Evolutionary conservation across 2,888 invertebrate species (phyloP), one percentile per base, ranked within the genome.

Genomic region (Adelphocoris suturalis): DNA sequence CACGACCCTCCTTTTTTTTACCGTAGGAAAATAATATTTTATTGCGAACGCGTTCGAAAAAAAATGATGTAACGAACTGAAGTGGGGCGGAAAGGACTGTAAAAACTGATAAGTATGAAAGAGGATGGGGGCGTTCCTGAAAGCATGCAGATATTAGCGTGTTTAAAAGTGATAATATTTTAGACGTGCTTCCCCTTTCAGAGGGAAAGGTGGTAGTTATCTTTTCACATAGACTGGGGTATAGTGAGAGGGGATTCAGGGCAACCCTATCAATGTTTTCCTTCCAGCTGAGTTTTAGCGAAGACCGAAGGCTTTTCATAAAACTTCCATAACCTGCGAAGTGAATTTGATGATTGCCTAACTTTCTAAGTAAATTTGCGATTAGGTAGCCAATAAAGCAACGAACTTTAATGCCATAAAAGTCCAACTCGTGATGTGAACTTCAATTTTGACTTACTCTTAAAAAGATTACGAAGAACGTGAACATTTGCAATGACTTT

Each of bases 131-230:
- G 12, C 68, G 19, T 68, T 68, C 68, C 68, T 68, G 52, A 14
- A 52, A 82, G 52, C 82, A 48, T 82, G 82, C 82, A 52, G 82
- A 82, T 82, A 82, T 82, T 82, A 82, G 82, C 82, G 82, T 82
- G 82, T 82, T 82, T 52, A 13, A 82, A 82, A 82, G 82, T 82
- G 82, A 82, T 82, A 82, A 82, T 52, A 82, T 82, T 82, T 52
- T 48, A 82, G 19, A 52, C 52, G 52, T 3, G 82, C 16, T 23
- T 19, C 47, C 78, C 52, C 27, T 52, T 14, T 52, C 82, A 23
- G 68, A 68, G 27, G 68, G 48, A 19, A 52, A 52, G 82, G 82
- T 82, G 48, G 81, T 81, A 81, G 48, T 82, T 82, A 82, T 82
- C 52, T 82, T 68, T 27, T 82, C 82, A 82, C 16, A 82, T 82